phyloP scores from a whole-genome alignment of 2,797 vertebrate genomes.

The Oreortyx pictus region DNA sequence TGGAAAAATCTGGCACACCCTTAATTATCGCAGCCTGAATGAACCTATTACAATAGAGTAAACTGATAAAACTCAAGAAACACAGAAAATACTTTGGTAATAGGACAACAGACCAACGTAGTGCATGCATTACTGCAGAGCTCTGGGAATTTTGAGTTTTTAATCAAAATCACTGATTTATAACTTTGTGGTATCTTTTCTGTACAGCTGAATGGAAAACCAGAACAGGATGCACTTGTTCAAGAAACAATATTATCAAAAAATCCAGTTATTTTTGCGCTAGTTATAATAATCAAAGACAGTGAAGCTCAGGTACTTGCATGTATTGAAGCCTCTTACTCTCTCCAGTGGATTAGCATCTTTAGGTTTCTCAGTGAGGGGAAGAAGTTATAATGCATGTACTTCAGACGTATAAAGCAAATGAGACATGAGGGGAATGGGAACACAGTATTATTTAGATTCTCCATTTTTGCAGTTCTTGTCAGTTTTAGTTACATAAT shows the following conservation, averaged over 20 bases:
- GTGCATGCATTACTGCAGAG: neutral
- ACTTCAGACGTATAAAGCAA: neutral
- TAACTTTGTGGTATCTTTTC: neutral
- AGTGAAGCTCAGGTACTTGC: neutral
- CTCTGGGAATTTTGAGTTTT: constrained; percentile 6
- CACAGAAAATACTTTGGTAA: constrained; percentile 28
- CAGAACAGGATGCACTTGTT: neutral
- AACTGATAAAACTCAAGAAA: neutral
- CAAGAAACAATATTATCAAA: neutral
- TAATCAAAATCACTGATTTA: neutral
- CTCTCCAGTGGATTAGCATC: neutral
- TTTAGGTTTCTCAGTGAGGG: neutral
- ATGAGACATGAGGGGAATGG: neutral
- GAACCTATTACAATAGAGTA: constrained; percentile 12
- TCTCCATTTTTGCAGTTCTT: neutral
- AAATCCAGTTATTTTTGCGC: neutral
- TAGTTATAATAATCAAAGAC: neutral
- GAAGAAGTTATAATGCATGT: neutral
- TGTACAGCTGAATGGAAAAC: neutral
- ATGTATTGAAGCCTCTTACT: neutral
- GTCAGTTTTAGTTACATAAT: neutral
- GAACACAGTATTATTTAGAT: neutral
- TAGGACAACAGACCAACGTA: neutral
- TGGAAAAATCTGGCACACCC: constrained; percentile 29
- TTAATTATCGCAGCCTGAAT: constrained; percentile 45